Conservation (phyloP, 2,797 vertebrate species). For the Euphonia xanthogaster region DNA sequence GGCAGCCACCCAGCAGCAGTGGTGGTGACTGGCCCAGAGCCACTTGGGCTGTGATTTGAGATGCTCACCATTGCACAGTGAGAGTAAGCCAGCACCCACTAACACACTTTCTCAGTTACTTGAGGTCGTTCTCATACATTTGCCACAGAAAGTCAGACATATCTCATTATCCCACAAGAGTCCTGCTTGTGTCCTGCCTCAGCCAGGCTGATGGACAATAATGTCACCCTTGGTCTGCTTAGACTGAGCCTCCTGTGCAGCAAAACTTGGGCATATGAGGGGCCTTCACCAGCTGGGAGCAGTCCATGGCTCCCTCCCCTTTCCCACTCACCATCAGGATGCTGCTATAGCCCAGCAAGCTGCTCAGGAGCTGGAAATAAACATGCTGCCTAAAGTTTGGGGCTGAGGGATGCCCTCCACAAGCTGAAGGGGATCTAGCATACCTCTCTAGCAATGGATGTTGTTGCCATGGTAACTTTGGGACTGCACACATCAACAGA, state of each 20-base stretch:
- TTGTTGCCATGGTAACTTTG: conserved; percentile 70
- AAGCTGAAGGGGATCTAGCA: conserved; percentile 57
- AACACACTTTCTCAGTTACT: not conserved
- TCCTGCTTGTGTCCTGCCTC: not conserved
- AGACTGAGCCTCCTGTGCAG: not conserved
- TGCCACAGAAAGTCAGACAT: not conserved
- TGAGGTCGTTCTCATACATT: not conserved
- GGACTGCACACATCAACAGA: conserved; percentile 74
- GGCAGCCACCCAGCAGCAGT: not conserved
- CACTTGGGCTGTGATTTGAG: not conserved
- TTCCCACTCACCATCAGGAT: not conserved
- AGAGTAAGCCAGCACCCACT: not conserved
- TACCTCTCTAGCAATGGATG: conserved; percentile 66
- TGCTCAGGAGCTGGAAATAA: conserved; percentile 26
- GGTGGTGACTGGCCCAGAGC: not conserved
- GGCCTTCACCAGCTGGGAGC: conserved; percentile 4
- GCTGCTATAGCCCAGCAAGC: not conserved
- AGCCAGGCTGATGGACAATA: not conserved
- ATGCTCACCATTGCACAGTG: not conserved
- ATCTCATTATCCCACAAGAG: not conserved
- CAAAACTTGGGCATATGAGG: not conserved
- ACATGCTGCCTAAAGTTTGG: conserved; percentile 44
- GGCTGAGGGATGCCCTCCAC: conserved; percentile 40
- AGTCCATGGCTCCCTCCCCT: not conserved
- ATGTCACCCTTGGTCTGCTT: conserved; percentile 22